These are phyloP conservation scores for Potorous gilbertii DNA, from an alignment of 2,797 vertebrate genomes.

Conservation along the genomic window DNA sequence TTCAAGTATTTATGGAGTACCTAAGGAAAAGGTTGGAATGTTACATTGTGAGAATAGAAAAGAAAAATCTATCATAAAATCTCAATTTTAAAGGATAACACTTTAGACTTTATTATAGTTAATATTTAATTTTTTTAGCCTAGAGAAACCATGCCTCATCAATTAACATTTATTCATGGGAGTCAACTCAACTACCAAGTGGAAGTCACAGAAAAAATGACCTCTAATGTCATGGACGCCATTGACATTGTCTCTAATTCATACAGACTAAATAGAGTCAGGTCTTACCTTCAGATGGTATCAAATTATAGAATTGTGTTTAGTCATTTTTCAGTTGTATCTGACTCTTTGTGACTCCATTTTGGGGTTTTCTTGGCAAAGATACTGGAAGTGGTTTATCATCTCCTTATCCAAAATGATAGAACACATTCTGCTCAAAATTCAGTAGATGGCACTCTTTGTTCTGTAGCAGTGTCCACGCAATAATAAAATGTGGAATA, in stretches of 20 bases:
- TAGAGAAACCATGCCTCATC: background rate
- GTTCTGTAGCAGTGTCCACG: constrained; percentile 52
- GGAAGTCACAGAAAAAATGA: background rate
- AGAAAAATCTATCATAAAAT: background rate
- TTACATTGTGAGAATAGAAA: background rate
- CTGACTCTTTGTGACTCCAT: background rate
- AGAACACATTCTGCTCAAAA: constrained; percentile 36
- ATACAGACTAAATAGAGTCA: background rate
- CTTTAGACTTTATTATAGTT: background rate
- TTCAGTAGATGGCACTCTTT: constrained; percentile 76
- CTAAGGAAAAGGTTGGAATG: background rate
- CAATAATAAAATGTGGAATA: background rate
- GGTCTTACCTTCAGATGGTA: background rate
- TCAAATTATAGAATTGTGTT: background rate
- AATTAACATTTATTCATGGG: background rate
- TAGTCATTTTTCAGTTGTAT: background rate
- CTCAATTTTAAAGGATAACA: background rate
- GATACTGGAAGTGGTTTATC: background rate
- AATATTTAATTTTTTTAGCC: background rate
- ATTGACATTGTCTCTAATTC: background rate
- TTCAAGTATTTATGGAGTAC: background rate
- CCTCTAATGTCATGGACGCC: too few species aligned
- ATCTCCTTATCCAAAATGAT: background rate
- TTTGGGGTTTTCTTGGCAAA: background rate
- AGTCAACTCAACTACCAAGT: background rate